These are phyloP conservation scores for Chydorus sphaericus DNA, from an alignment of 2,888 invertebrate genomes.

Conservation along the genomic window DNA sequence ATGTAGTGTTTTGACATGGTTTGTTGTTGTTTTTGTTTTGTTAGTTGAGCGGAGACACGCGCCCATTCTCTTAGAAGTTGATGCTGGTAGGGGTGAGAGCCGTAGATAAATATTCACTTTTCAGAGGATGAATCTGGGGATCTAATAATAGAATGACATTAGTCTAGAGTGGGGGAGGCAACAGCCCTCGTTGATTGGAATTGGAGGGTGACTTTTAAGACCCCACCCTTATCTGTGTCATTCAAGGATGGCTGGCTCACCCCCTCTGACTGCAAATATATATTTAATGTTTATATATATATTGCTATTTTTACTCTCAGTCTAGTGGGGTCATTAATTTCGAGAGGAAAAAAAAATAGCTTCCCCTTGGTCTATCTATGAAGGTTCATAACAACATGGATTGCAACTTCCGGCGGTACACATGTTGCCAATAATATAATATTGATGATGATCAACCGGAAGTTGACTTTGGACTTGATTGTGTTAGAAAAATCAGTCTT, in stretches of 20 bases:
- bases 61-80: not conserved
- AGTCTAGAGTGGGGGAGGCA: not conserved
- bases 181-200: not conserved
- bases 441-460: not conserved
- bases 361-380: not conserved
- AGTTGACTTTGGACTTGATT: not conserved
- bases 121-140: not conserved
- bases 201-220: constrained; percentile 1
- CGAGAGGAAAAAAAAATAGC: too few relatives aligned
- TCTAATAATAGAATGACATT: constrained; percentile 6
- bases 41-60: constrained; percentile 6
- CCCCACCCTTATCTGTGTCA: not conserved
- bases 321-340: not conserved
- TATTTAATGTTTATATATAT: not conserved
- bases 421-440: not conserved
- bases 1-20: too few relatives aligned
- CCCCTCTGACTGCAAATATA: not conserved
- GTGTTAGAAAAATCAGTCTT: not conserved
- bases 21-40: too few relatives aligned
- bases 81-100: not conserved
- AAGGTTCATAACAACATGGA: not conserved
- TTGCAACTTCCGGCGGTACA: not conserved
- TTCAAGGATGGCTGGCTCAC: not conserved
- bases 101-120: constrained; percentile 3
- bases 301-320: not conserved